A percentile compares a stretch with the other conserved stretches of the same genome.
Evolutionary conservation across 2,113 vertebrate genomes (phyloP).

Genomic region (Falco punctatus): DNA sequence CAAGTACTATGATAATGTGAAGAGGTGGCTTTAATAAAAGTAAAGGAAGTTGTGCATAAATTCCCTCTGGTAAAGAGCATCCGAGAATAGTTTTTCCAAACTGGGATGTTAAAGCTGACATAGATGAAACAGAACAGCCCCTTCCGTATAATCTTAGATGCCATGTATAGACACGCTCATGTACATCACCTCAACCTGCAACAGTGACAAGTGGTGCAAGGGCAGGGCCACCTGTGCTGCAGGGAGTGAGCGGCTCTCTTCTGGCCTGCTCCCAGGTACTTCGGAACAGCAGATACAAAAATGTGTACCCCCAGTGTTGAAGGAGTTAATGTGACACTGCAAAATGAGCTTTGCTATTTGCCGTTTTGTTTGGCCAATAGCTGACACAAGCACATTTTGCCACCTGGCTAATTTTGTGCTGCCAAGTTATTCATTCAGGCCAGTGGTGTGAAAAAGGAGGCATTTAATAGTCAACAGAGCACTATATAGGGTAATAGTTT

Average conservation of each 20-base stretch:
- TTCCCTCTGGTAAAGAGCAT: not conserved
- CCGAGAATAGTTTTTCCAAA: not conserved
- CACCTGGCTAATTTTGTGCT: constrained; percentile 75
- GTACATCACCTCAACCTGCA: not conserved
- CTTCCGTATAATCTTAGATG: not conserved
- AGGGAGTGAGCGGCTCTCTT: not conserved
- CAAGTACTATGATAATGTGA: not conserved
- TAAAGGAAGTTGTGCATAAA: not conserved
- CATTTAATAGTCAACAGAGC: constrained; percentile 77
- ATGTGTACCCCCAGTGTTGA: not conserved
- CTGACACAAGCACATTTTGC: constrained; percentile 76
- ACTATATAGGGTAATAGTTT: constrained; percentile 76
- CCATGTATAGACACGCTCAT: not conserved
- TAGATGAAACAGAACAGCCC: not conserved
- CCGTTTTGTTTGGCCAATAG: constrained; percentile 75
- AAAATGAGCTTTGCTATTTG: constrained; percentile 68
- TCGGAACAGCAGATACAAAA: not conserved
- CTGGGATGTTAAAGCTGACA: not conserved
- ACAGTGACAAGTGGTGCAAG: rapidly evolving
- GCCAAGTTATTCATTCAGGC: constrained; percentile 78
- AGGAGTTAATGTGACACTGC: constrained; percentile 73
- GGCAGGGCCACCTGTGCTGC: not conserved
- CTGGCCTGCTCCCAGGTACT: constrained; percentile 20
- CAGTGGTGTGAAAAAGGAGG: constrained; percentile 79
- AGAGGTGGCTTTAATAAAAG: not conserved